Percentiles rank a stretch among this genome's conserved stretches.
Evolutionary conservation across 2,797 vertebrate genomes (phyloP).

Genomic region (Melanotaenia maccullochi): DNA sequence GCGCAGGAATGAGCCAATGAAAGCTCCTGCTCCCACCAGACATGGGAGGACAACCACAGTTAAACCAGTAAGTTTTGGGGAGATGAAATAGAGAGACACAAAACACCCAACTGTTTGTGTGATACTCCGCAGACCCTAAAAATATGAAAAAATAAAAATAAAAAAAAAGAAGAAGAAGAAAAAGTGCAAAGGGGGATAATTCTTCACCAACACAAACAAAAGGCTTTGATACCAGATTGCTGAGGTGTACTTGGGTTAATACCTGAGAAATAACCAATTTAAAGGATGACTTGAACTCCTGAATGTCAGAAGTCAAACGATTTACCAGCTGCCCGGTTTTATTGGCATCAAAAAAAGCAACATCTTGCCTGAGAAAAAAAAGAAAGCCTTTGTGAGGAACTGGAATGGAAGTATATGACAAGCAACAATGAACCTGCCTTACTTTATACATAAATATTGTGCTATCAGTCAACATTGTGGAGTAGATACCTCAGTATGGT

Average conservation of each 20-base stretch:
- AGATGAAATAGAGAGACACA: slow-evolving; percentile 92
- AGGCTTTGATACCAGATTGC: not conserved
- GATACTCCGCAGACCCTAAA: slow-evolving; percentile 91
- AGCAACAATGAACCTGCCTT: not conserved
- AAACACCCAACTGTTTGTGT: slow-evolving; percentile 93
- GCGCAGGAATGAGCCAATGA: slow-evolving; percentile 90
- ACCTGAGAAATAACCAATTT: slow-evolving; percentile 96
- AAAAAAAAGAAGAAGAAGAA: not conserved
- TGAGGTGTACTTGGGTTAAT: slow-evolving; percentile 15
- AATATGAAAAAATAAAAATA: slow-evolving; percentile 11
- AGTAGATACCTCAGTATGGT: slow-evolving; percentile 85
- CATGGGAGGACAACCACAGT: slow-evolving; percentile 88
- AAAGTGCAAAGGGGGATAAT: not conserved
- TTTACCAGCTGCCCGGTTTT: slow-evolving; percentile 94
- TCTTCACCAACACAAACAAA: not conserved
- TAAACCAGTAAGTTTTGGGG: slow-evolving; percentile 90
- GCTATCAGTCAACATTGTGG: not conserved
- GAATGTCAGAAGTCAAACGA: slow-evolving; percentile 92
- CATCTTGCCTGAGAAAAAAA: slow-evolving; percentile 86
- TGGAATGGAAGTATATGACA: not conserved
- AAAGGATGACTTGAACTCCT: slow-evolving; percentile 98
- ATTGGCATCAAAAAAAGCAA: slow-evolving; percentile 93
- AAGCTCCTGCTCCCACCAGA: slow-evolving; percentile 88
- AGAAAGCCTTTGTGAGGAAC: not conserved
- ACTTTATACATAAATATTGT: not conserved